These are phyloP conservation scores for Drosophila colorata DNA, from an alignment of 2,888 invertebrate species.

Conservation along the genomic window DNA sequence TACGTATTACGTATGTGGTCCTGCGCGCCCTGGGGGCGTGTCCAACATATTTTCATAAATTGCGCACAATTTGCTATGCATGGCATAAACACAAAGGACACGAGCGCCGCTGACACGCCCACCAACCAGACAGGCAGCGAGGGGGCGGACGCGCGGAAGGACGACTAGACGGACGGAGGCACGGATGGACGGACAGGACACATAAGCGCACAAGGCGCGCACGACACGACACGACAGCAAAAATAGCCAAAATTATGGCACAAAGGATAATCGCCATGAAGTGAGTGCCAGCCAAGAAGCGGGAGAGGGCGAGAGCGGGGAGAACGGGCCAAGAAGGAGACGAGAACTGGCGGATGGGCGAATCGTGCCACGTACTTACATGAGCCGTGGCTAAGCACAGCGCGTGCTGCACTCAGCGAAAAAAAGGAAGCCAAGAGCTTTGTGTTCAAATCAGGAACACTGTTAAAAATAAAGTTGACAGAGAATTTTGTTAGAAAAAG, in stretches of 20 bases:
- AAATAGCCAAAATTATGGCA: slow-evolving; percentile 71
- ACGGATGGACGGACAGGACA: slow-evolving; percentile 11
- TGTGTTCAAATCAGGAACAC: no score
- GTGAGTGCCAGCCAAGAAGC: slow-evolving; percentile 21
- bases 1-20: slow-evolving; percentile 8
- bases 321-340: slow-evolving; percentile 2
- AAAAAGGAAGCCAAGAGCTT: not conserved
- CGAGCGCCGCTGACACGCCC: slow-evolving; percentile 26
- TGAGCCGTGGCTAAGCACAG: slow-evolving; percentile 32
- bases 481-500: no score
- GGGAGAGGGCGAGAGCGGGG: not conserved
- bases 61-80: slow-evolving; percentile 77
- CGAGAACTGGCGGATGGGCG: slow-evolving; percentile 1
- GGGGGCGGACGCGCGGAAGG: no score
- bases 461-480: no score
- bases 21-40: slow-evolving; percentile 8
- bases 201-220: slow-evolving; percentile 36
- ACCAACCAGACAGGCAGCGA: no score
- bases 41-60: slow-evolving; percentile 77
- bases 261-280: slow-evolving; percentile 65
- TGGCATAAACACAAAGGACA: slow-evolving; percentile 53
- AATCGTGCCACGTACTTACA: slow-evolving; percentile 25
- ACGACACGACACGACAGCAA: slow-evolving; percentile 52
- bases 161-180: not conserved
- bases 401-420: slow-evolving; percentile 6